These are phyloP conservation scores for Cephonodes hylas DNA, from an alignment of 2,888 invertebrate species.

Conservation along the genomic window DNA sequence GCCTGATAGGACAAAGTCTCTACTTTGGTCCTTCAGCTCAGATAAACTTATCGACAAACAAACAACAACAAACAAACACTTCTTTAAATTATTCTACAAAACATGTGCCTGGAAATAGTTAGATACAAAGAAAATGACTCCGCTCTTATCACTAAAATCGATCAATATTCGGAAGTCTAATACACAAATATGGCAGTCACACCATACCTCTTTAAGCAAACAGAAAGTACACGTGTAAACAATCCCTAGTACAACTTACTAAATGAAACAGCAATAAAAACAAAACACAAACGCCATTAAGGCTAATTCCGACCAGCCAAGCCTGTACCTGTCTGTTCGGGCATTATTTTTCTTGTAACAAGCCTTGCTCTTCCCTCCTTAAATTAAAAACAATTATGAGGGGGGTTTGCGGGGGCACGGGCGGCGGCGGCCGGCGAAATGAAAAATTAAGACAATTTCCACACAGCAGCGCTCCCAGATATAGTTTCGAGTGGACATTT, in stretches of 20 bases:
- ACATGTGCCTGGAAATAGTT: no score
- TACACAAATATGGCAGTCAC: no score
- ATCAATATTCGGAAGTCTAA: no score
- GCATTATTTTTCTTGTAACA: slow-evolving; percentile 60
- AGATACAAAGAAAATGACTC: no score
- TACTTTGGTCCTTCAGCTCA: no score
- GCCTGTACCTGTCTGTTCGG: slow-evolving; percentile 33
- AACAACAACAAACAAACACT: no score
- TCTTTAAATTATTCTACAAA: no score
- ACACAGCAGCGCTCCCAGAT: slow-evolving; percentile 43
- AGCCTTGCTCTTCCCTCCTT: slow-evolving; percentile 58
- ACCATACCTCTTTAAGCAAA: no score
- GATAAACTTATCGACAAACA: no score
- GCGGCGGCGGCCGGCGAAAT: slow-evolving; percentile 57
- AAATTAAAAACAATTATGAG: slow-evolving; percentile 79
- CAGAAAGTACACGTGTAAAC: no score
- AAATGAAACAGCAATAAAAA: slow-evolving; percentile 11
- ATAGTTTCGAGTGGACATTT: slow-evolving; percentile 4
- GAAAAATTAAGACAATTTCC: slow-evolving; percentile 80
- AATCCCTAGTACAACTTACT: neutral
- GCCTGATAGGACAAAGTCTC: no score
- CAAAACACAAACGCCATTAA: slow-evolving; percentile 29
- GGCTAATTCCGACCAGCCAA: slow-evolving; percentile 22
- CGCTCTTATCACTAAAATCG: no score
- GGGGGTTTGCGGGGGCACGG: slow-evolving; percentile 30